Conservation (phyloP, 2,797 vertebrate species). For the Rousettus madagascariensis region DNA sequence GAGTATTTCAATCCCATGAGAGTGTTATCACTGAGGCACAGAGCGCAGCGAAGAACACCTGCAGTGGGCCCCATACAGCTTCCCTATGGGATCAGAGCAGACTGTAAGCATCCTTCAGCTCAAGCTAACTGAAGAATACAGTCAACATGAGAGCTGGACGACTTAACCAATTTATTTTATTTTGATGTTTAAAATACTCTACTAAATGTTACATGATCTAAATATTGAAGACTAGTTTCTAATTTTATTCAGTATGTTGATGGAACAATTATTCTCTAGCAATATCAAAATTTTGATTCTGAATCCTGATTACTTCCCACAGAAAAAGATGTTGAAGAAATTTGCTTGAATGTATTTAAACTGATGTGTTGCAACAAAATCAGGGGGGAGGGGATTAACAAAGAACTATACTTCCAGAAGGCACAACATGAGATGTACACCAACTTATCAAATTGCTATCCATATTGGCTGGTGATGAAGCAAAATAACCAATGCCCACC, state of each 20-base stretch:
- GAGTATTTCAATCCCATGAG: not conserved
- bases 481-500: not conserved
- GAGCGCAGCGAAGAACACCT: not conserved
- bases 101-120: not conserved
- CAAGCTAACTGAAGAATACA: not conserved
- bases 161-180: not conserved
- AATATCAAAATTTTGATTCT: not conserved
- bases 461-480: not conserved
- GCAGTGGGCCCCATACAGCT: too few species aligned
- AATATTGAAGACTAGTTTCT: not conserved
- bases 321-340: not conserved
- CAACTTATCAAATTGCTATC: not conserved
- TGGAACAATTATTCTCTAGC: not conserved
- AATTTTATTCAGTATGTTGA: not conserved
- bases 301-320: not conserved
- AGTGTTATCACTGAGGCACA: not conserved
- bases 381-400: rapidly evolving
- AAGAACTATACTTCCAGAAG: not conserved
- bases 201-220: not conserved
- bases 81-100: rapidly evolving
- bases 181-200: not conserved
- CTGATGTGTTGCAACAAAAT: not conserved
- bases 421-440: not conserved
- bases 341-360: not conserved
- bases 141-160: not conserved